Percentiles rank a stretch among this genome's conserved stretches.
Conservation (phyloP, 2,888 invertebrate species). For the Pterostichus niger region DNA sequence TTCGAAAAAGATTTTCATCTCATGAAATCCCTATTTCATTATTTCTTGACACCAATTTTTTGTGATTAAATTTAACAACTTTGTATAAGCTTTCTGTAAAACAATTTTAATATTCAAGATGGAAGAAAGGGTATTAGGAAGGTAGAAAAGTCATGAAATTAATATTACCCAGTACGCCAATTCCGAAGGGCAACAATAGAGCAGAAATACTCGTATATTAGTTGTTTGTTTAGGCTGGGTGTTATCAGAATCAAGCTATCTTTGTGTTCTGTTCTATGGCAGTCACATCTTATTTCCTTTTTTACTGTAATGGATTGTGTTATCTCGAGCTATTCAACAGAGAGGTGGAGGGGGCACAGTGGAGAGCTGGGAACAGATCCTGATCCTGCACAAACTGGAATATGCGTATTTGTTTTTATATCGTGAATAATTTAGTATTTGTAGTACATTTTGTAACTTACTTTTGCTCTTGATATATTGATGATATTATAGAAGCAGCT, state of each 20-base stretch:
- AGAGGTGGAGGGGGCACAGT: background rate
- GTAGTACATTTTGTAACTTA: too few species aligned
- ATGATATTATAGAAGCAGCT: too few species aligned
- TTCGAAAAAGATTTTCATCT: too few species aligned
- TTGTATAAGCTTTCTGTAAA: too few species aligned
- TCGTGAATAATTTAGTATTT: too few species aligned
- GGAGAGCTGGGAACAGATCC: background rate
- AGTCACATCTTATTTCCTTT: conserved; percentile 54
- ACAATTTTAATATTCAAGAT: background rate
- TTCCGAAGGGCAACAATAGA: background rate
- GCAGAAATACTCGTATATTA: background rate
- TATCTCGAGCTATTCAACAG: conserved; percentile 44
- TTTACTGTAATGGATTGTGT: conserved; percentile 62
- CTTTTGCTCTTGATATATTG: too few species aligned
- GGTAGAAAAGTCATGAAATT: conserved; percentile 6
- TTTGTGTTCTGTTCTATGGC: conserved; percentile 6
- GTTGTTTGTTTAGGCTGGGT: conserved; percentile 18
- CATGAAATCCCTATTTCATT: too few species aligned
- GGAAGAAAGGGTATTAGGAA: too few species aligned
- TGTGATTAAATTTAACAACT: too few species aligned
- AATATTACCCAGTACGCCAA: background rate
- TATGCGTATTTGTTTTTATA: conserved; percentile 19
- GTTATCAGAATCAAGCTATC: conserved; percentile 17
- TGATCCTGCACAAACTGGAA: conserved; percentile 17
- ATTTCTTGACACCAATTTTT: too few species aligned